These are phyloP conservation scores for Protosalanx chinensis DNA, from an alignment of 2,797 vertebrate species.

Conservation along the genomic window DNA sequence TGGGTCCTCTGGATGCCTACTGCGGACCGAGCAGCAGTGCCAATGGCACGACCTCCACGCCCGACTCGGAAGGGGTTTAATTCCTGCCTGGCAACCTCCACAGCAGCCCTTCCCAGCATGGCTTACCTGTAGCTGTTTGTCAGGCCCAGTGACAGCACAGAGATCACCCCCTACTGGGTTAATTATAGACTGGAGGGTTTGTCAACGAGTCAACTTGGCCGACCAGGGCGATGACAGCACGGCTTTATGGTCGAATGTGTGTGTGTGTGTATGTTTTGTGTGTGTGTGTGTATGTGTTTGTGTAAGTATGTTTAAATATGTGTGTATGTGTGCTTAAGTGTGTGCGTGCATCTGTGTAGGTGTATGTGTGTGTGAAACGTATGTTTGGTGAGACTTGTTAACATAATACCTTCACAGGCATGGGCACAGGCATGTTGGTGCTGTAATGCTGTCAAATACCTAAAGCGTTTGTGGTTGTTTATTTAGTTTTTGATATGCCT, in stretches of 20 bases:
- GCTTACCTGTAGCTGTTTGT: slow-evolving; percentile 52
- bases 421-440: slow-evolving; percentile 5
- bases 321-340: not conserved
- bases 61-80: slow-evolving; percentile 29
- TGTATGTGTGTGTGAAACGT: slow-evolving; percentile 7
- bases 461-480: not conserved
- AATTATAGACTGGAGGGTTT: slow-evolving; percentile 58
- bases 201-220: slow-evolving; percentile 47
- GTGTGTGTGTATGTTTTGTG: too few species aligned
- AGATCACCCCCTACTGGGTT: slow-evolving; percentile 48
- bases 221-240: slow-evolving; percentile 46
- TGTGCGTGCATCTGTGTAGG: too few species aligned
- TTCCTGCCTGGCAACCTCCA: slow-evolving; percentile 23
- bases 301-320: too few species aligned
- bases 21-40: not conserved
- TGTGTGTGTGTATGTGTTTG: not conserved
- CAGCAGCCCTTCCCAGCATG: slow-evolving; percentile 5
- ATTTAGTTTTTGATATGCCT: not conserved
- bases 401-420: slow-evolving; percentile 3
- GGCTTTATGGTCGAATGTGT: slow-evolving; percentile 23
- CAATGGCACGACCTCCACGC: not conserved
- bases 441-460: slow-evolving; percentile 6
- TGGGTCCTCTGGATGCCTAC: too few species aligned
- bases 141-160: slow-evolving; percentile 30
- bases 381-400: slow-evolving; percentile 18